A percentile compares a stretch with the other conserved stretches of the same genome.
Conservation (phyloP, 2,797 vertebrate species). For the Petrocephalus schoutedeni region DNA sequence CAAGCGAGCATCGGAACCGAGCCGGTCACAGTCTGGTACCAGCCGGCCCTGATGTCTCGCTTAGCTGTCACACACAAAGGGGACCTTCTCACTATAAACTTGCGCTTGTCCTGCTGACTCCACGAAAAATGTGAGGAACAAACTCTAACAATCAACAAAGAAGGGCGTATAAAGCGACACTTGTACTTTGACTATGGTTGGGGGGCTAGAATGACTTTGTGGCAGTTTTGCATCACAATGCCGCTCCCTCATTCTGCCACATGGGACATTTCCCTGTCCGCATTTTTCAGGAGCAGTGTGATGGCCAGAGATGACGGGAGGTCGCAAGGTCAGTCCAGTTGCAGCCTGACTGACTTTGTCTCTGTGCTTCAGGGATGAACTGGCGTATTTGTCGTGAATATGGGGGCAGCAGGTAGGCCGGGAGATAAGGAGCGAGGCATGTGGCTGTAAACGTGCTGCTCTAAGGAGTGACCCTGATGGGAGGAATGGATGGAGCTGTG, state of each 20-base stretch:
- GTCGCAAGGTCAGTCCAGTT: conserved; percentile 19
- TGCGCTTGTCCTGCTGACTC: not conserved
- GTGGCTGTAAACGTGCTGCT: not conserved
- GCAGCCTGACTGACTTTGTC: conserved; percentile 19
- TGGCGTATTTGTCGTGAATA: not conserved
- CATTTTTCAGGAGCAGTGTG: conserved; percentile 22
- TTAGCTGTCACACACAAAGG: not conserved
- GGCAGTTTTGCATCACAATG: conserved; percentile 29
- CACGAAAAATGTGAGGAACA: conserved; percentile 8
- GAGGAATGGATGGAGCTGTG: not conserved
- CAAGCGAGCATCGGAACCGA: not conserved
- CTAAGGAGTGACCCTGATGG: not conserved
- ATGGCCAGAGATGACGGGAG: conserved; percentile 16
- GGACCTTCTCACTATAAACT: not conserved
- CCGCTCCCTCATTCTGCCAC: conserved; percentile 14
- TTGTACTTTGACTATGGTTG: conserved; percentile 10
- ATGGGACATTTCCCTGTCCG: conserved; percentile 17
- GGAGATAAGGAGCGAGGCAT: not conserved
- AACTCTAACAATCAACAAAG: conserved; percentile 25
- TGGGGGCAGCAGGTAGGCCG: not conserved
- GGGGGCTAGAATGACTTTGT: conserved; percentile 16
- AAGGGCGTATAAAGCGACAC: not conserved
- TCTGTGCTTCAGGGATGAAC: not conserved
- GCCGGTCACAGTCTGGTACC: not conserved
- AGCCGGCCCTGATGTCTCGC: not conserved